These are phyloP conservation scores for Trisateles emortualis DNA, from an alignment of 2,888 invertebrate genomes.

Conservation along the genomic window DNA sequence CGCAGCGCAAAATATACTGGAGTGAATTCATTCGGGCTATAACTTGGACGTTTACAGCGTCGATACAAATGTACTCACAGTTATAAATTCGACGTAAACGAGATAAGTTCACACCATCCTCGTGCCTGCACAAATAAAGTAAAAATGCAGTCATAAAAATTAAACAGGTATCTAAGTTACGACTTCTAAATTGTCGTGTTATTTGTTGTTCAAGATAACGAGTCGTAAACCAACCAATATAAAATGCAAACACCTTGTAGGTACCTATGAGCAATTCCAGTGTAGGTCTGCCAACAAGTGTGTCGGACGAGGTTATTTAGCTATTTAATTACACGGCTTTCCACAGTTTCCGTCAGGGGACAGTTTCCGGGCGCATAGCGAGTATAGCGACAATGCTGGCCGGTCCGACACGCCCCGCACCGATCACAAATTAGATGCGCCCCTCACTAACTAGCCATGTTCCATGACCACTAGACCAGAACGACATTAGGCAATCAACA, in stretches of 20 bases:
- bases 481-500: conserved; percentile 58
- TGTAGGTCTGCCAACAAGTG: conserved; percentile 39
- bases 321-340: conserved; percentile 74
- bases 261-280: no score
- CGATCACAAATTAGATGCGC: conserved; percentile 59
- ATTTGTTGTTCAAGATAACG: conserved; percentile 1
- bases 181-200: conserved; percentile 1
- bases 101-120: conserved; percentile 44
- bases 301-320: conserved; percentile 61
- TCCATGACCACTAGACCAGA: conserved; percentile 49
- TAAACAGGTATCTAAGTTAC: conserved; percentile 1
- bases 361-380: conserved; percentile 61
- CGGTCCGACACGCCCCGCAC: conserved; percentile 38
- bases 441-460: conserved; percentile 51
- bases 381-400: conserved; percentile 54
- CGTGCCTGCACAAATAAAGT: conserved; percentile 17
- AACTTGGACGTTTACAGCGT: conserved; percentile 16
- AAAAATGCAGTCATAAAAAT: neutral
- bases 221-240: neutral
- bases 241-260: neutral
- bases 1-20: conserved; percentile 42
- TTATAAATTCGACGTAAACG: conserved; percentile 28
- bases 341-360: conserved; percentile 68
- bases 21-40: conserved; percentile 22
- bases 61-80: conserved; percentile 10